Percentiles rank a stretch among this genome's conserved stretches.
phyloP scores from a whole-genome alignment of 2,797 vertebrate genomes.

The Centroberyx gerrardi region DNA sequence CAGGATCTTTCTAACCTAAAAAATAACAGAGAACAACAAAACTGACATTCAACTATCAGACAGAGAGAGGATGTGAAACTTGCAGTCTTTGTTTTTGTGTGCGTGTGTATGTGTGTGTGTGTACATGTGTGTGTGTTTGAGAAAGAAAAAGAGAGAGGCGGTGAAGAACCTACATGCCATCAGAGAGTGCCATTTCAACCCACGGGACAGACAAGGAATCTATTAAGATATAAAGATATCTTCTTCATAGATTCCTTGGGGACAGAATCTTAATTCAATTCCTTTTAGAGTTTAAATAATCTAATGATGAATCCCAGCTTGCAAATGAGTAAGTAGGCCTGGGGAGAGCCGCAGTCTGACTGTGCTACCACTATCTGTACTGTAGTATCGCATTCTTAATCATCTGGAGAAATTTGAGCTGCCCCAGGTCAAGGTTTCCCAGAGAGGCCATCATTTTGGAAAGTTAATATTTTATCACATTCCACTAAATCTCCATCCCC shows the following conservation, averaged over 20 bases:
- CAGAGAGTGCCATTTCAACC: constrained; percentile 29
- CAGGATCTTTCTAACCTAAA: constrained; percentile 26
- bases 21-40: constrained; percentile 8
- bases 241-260: constrained; percentile 31
- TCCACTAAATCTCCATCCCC: constrained; percentile 42
- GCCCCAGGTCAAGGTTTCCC: constrained; percentile 35
- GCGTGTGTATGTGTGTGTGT: constrained; percentile 8
- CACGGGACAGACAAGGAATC: constrained; percentile 34
- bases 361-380: neutral
- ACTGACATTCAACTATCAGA: neutral
- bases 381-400: constrained; percentile 18
- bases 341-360: constrained; percentile 20
- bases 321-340: constrained; percentile 23
- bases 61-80: constrained; percentile 51
- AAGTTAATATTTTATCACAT: constrained; percentile 55
- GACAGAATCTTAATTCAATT: constrained; percentile 51
- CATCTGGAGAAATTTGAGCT: constrained; percentile 25
- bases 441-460: constrained; percentile 37
- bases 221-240: constrained; percentile 39
- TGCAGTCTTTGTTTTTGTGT: neutral
- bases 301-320: constrained; percentile 47
- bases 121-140: neutral
- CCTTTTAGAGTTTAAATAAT: constrained; percentile 58
- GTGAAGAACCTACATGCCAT: neutral
- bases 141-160: neutral